Base-by-base conservation (phyloP, 2,797 vertebrate species). In the Calcarius lapponicus region DNA sequence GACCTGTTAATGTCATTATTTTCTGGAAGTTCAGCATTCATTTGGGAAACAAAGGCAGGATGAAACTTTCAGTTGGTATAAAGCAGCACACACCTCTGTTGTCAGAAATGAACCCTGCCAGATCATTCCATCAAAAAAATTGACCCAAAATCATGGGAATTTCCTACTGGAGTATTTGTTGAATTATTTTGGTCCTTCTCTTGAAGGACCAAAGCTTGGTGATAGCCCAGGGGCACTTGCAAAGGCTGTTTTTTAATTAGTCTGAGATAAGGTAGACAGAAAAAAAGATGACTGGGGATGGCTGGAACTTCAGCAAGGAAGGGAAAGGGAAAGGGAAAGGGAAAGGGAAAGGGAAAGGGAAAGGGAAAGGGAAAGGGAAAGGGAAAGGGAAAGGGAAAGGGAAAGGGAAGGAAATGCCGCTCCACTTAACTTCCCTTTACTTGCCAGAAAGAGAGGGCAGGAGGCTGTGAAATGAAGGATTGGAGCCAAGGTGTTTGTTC, bases 31-130 rank as follows among this genome's bases (percentile, higher is more conserved):
- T 80, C n/a, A 51, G 53, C 47, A 42, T 91, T 87, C 25, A 32
- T 85, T 87, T 86, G 65, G 28, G 34, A 67, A 95, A 80, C 56
- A 86, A 83, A 91, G 40, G 71, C 67, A 90, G 71, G 82, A 79
- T 47, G 74, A 90, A 79, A 53, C 28, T 60, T 67, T 42, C 53
- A 73, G 56, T 6, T 65, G 70, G 54, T 83, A 76, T 42, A 67
- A 95, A 76, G 34, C 85, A 88, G 53, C 8, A 6, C 22, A 51
- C 31, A 50, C 25, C 42, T 81, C 70, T 62, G 51, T 34, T 87
- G 32, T 60, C 79, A 93, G 57, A 81, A 92, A 85, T 71, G 25
- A 58, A 31, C 48, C 40, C 57, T 57, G 45, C 51, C 61, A 67
- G 64, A 80, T 80, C 65, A 54, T 36, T 92, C 34, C 64, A 36